phyloP scores from a whole-genome alignment of 2,797 vertebrate species.

The Tragelaphus eurycerus region DNA sequence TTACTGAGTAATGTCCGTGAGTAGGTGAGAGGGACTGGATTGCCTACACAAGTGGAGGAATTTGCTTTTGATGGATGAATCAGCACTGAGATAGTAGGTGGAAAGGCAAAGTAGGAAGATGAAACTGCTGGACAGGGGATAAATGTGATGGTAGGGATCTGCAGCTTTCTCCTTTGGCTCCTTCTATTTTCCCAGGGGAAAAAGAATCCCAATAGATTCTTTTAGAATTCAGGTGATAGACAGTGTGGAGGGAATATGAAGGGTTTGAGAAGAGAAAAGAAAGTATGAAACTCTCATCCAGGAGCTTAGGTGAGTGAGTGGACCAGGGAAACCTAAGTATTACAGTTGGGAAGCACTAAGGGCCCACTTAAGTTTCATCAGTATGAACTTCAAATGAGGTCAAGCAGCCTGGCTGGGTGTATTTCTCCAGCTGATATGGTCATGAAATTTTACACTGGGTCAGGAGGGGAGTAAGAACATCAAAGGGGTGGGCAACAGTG shows the following conservation, averaged over 20 bases:
- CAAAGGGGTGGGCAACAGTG: background rate
- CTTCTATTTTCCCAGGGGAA: background rate
- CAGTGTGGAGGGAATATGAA: background rate
- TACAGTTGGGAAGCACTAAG: background rate
- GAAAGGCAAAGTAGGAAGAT: background rate
- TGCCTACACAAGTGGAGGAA: background rate
- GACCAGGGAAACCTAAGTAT: background rate
- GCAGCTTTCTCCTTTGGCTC: background rate
- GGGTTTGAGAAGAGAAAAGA: slow-evolving; percentile 11
- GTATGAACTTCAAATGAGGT: background rate
- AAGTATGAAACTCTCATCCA: background rate
- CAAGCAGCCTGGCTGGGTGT: background rate
- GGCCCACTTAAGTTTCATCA: background rate
- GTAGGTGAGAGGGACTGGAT: background rate
- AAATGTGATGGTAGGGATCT: background rate
- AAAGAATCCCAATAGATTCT: background rate
- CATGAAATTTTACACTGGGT: background rate
- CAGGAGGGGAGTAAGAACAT: background rate
- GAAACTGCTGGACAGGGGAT: background rate
- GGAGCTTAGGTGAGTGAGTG: background rate
- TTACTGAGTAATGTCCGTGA: background rate
- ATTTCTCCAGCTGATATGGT: background rate
- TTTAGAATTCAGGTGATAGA: background rate
- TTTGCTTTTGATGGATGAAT: background rate
- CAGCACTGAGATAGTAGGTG: background rate